Evolutionary conservation across 1,140 invertebrate species (phyloP).

Genomic region (Nymphalis io): DNA sequence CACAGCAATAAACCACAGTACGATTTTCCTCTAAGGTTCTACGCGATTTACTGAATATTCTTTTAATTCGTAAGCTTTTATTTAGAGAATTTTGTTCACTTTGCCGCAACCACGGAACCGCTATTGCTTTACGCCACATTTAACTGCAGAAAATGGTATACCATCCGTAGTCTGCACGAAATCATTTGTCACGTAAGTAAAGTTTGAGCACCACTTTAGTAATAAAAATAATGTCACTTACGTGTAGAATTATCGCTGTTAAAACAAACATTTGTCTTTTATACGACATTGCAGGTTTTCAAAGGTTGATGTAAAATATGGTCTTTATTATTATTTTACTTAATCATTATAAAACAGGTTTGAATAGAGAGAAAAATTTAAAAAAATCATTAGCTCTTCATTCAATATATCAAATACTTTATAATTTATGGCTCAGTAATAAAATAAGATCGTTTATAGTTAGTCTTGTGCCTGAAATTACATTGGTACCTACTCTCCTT

Average conservation of each 20-base stretch:
- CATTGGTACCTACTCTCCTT: too few relatives aligned
- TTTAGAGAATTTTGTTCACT: slow-evolving; percentile 6
- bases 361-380: too few relatives aligned
- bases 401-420: too few relatives aligned
- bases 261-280: background rate
- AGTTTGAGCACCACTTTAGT: slow-evolving; percentile 12
- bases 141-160: slow-evolving; percentile 5
- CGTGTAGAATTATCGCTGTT: background rate
- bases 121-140: slow-evolving; percentile 16
- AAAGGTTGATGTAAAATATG: background rate
- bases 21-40: background rate
- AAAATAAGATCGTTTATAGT: too few relatives aligned
- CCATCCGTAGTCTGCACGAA: background rate
- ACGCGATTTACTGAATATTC: too few relatives aligned
- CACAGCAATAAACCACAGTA: background rate
- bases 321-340: too few relatives aligned
- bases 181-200: slow-evolving; percentile 12
- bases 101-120: background rate
- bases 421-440: too few relatives aligned
- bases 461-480: too few relatives aligned
- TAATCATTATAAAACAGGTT: too few relatives aligned
- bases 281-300: background rate
- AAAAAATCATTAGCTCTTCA: too few relatives aligned
- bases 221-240: slow-evolving; percentile 20
- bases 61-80: slow-evolving; percentile 3